Base-by-base conservation (phyloP, 1,140 invertebrate species). In the Drosophila parabipectinata region DNA sequence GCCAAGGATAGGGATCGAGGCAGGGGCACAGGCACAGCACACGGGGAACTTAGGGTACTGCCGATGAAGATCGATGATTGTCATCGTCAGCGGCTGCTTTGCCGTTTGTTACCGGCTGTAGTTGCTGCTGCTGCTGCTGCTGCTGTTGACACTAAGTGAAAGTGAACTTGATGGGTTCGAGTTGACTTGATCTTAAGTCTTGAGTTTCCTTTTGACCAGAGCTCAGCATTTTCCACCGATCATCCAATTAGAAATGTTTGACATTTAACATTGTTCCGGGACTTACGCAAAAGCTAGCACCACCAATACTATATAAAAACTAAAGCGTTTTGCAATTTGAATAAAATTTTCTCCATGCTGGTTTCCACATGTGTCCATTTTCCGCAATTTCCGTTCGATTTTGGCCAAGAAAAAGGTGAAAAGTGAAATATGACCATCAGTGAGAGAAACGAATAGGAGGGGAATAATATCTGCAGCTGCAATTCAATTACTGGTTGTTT, bases 61-160 rank as follows among this genome's bases (percentile, higher is more conserved):
- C 58, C 74, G 79, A 90, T 90, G 83, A 90, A 84, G 88, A 90
- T 90, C 88, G 80, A 90, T 90, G 88, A 90, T 90, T 90, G 84
- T 90, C 88, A 80, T 84, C 83, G 73, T 75, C 77, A 68, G 50
- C 56, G 55, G 54, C 61, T 68, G 69, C 71, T 55, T 60, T 48
- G 26, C 41, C 39, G 52, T 55, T 58, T 54, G 51, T 53, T 24
- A 72, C 60, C 39, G 1, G 18, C 18, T 18, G 18, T 18, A 18
- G 18, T 18, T 18, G 53, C 64, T 61, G 57, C 51, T 44, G 39
- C 15, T 15, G 39, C 15, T 15, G 15, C 41, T 52, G 75, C 57
- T 62, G 55, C 73, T 68, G 78, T 81, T 89, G 85, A 90, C 81
- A 90, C 72, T 89, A 85, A 89, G 85, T 89, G 85, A 89, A 89